phyloP scores from a whole-genome alignment of 2,113 vertebrate genomes.

The Hiodon tergisus region DNA sequence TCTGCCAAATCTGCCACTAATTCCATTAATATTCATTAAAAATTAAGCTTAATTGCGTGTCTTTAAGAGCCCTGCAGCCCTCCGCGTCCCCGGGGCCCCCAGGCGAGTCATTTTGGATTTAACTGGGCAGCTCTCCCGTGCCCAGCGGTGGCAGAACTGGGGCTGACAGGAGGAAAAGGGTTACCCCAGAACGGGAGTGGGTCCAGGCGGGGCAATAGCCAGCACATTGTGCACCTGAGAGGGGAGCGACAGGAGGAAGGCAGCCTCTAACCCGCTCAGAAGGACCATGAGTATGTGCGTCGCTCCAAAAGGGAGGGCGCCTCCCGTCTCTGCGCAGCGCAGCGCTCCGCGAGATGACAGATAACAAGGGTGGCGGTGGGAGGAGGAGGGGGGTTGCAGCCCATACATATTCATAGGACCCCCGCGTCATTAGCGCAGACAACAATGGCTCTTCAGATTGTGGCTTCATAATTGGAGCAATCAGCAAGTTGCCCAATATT shows the following conservation, averaged over 20 bases:
- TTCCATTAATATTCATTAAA: slow-evolving; percentile 76
- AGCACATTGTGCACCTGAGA: not conserved
- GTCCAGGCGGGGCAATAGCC: not conserved
- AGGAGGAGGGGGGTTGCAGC: too few species aligned
- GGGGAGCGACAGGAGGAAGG: too few species aligned
- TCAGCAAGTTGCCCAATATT: slow-evolving; percentile 47
- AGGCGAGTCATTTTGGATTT: slow-evolving; percentile 30
- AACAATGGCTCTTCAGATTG: slow-evolving; percentile 46
- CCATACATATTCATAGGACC: slow-evolving; percentile 38
- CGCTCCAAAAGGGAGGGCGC: slow-evolving; percentile 16
- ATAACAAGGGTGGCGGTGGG: slow-evolving; percentile 32
- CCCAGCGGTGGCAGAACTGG: not conserved
- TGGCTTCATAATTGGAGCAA: slow-evolving; percentile 51
- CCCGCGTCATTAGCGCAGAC: slow-evolving; percentile 33
- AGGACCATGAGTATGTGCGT: too few species aligned
- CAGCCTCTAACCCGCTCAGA: too few species aligned
- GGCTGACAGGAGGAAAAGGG: not conserved
- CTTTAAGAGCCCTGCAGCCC: slow-evolving; percentile 44
- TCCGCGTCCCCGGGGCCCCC: slow-evolving; percentile 26
- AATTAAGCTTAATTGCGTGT: slow-evolving; percentile 70
- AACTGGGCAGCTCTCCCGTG: slow-evolving; percentile 6
- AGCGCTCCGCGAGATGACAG: slow-evolving; percentile 20
- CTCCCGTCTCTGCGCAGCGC: slow-evolving; percentile 12
- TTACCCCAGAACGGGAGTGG: too few species aligned
- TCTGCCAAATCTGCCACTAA: slow-evolving; percentile 64